These are phyloP conservation scores for Notospermus geniculatus DNA, from an alignment of 1,140 invertebrate species.

Conservation along the genomic window DNA sequence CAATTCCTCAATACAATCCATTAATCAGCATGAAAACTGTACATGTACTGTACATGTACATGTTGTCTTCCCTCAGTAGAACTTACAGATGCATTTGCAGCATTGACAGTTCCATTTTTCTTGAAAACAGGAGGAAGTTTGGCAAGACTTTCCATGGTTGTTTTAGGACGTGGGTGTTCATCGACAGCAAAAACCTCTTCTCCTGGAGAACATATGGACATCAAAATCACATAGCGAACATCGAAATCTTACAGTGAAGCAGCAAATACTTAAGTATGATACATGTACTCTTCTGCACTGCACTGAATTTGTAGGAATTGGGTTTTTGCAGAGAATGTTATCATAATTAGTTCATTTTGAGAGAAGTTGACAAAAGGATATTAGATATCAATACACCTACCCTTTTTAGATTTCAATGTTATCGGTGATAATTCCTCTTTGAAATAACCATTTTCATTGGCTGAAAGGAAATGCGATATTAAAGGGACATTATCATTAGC, in stretches of 20 bases:
- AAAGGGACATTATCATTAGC: no score
- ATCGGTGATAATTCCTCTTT: conserved; percentile 88
- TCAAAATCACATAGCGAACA: no score
- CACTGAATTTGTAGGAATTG: no score
- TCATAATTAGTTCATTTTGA: no score
- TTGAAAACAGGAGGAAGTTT: conserved; percentile 89
- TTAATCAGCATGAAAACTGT: no score
- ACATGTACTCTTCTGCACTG: no score
- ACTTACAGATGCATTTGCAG: conserved; percentile 88
- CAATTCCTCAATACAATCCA: no score
- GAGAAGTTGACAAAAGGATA: no score
- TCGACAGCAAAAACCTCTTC: conserved; percentile 78
- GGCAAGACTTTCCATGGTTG: conserved; percentile 78
- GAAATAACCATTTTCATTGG: conserved; percentile 83
- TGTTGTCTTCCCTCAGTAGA: background rate
- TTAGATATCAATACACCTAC: conserved; percentile 25
- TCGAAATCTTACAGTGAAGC: no score
- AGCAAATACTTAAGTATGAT: no score
- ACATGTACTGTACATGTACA: background rate
- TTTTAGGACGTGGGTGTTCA: conserved; percentile 86
- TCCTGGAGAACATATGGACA: conserved; percentile 29
- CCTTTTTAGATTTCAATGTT: conserved; percentile 66
- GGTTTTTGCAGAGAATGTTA: no score
- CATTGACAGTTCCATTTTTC: conserved; percentile 92
- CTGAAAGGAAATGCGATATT: conserved; percentile 64